Evolutionary conservation across 2,113 vertebrate genomes (phyloP).

Genomic region (Urocolius indicus): DNA sequence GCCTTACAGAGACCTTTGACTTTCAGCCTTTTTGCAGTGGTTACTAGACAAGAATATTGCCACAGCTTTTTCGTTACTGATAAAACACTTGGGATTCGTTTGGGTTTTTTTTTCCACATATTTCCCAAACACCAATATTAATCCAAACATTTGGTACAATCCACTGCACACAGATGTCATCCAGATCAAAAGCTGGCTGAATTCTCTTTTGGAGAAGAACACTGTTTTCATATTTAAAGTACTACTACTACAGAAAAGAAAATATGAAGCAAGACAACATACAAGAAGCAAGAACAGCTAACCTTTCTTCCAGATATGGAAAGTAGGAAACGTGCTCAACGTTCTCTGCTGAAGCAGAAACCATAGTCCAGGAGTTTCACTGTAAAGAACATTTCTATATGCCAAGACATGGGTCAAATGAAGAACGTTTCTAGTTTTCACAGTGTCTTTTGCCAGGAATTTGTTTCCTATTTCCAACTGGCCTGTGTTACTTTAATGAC

Average conservation of each 20-base stretch:
- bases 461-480: conserved; percentile 11
- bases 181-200: not conserved
- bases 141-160: not conserved
- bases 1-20: not conserved
- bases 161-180: not conserved
- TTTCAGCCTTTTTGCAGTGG: not conserved
- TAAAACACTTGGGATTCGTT: not conserved
- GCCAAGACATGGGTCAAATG: conserved; percentile 31
- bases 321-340: not conserved
- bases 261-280: not conserved
- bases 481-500: not conserved
- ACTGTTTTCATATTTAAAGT: not conserved
- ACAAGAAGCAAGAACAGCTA: not conserved
- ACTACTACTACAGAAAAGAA: not conserved
- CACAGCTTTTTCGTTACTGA: not conserved
- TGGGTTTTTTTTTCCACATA: not conserved
- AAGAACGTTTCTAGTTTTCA: not conserved
- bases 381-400: conserved; percentile 21
- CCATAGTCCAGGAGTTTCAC: not conserved
- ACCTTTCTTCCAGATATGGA: not conserved
- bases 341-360: not conserved
- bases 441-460: conserved; percentile 36
- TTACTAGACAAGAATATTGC: not conserved
- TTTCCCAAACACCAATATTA: not conserved
- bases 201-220: not conserved